phyloP scores from a whole-genome alignment of 2,888 invertebrate species.

The Drosophila phalerata region DNA sequence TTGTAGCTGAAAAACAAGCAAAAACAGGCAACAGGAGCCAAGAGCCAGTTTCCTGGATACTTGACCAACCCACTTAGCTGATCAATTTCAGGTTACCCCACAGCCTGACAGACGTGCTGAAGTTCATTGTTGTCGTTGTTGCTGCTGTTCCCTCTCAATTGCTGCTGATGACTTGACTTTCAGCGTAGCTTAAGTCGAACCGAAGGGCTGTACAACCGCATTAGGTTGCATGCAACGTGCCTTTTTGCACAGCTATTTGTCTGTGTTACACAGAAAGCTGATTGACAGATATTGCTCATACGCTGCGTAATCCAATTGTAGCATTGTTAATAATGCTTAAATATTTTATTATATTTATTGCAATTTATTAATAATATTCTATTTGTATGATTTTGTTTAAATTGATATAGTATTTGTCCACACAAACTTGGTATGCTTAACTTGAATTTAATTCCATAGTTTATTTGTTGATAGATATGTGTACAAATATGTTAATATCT shows the following conservation, averaged over 20 bases:
- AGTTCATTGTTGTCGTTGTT: conserved; percentile 21
- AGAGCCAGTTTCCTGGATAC: conserved; percentile 2
- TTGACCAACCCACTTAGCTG: conserved; percentile 48
- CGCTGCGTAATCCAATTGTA: conserved; percentile 10
- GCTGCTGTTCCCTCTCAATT: conserved; percentile 30
- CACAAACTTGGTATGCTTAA: not conserved
- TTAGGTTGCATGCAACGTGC: conserved; percentile 38
- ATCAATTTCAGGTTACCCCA: conserved; percentile 69
- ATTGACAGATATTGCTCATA: conserved; percentile 27
- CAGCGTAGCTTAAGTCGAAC: conserved; percentile 30
- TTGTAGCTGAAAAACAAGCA: conserved; percentile 45
- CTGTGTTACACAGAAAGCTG: conserved; percentile 12
- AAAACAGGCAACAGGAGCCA: conserved; percentile 14
- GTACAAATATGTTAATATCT: not conserved
- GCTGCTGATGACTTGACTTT: conserved; percentile 60
- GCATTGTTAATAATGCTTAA: too few species aligned
- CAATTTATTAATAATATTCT: too few species aligned
- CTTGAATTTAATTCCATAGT: not conserved
- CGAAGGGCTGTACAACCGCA: conserved; percentile 35
- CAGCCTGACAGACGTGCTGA: conserved; percentile 44
- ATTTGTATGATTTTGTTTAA: not conserved
- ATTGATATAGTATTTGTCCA: not conserved
- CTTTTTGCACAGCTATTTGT: conserved; percentile 24
- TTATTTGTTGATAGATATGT: not conserved
- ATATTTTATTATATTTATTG: not conserved